Conservation (phyloP, 1,140 invertebrate species). For the Tetragnatha versicolor region DNA sequence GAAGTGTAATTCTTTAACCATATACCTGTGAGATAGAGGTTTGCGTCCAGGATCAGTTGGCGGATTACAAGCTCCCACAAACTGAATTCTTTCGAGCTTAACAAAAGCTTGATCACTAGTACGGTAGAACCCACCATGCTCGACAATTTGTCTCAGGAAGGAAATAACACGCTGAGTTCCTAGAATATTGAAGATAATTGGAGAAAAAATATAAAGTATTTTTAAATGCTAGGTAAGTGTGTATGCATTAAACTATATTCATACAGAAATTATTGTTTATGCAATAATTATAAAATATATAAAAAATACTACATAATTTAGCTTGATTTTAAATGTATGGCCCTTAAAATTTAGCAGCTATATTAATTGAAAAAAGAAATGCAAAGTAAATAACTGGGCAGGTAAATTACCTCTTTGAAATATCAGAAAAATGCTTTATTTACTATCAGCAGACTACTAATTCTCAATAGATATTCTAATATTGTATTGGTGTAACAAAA, state of each 20-base stretch:
- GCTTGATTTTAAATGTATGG: not conserved
- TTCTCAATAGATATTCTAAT: not conserved
- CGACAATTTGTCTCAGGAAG: constrained; percentile 95
- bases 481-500: not conserved
- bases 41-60: constrained; percentile 99
- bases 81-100: constrained; percentile 95
- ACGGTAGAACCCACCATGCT: constrained; percentile 86
- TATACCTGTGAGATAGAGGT: constrained; percentile 86
- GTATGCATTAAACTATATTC: not conserved
- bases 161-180: constrained; percentile 97
- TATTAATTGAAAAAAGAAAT: not conserved
- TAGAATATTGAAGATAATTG: constrained; percentile 48
- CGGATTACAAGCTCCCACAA: constrained; percentile 99
- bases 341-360: not conserved
- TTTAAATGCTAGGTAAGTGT: not conserved
- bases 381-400: too few species aligned
- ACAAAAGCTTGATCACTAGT: constrained; percentile 97
- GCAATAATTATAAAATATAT: too few species aligned
- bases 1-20: not conserved
- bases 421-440: too few species aligned
- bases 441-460: too few species aligned
- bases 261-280: not conserved
- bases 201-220: not conserved
- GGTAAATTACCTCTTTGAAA: too few species aligned
- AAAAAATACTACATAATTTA: not conserved